Base-by-base conservation (phyloP, 2,888 invertebrate genomes). In the Tillus elongatus region DNA sequence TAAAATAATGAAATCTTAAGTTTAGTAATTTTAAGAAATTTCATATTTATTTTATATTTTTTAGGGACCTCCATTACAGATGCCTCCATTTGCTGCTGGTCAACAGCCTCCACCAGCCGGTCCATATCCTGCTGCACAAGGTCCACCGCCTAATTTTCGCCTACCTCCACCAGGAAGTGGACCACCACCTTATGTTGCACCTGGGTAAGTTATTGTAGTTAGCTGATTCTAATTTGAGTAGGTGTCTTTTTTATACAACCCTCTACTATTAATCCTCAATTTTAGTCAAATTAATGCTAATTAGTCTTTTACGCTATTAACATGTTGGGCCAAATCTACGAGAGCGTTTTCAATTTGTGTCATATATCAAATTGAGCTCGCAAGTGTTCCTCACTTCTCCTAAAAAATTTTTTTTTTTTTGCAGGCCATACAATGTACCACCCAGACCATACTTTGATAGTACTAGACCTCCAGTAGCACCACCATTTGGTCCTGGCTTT, bases 141-240 rank as follows among this genome's bases (percentile, higher is more conserved):
- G 61, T 6, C 60, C 61, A n/a, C 61, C 58, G 1, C 64, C 64
- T 1, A 64, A 63, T 43, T 66, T 59, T 41, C 46, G 66, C 16
- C 44, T 65, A 42, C 66, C 66, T 4, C 64, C 65, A n/a, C 63
- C 65, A 2, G 62, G 58, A 13, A 33, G 52, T 11, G 56, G 52
- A 11, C 54, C 57, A 15, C 56, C 58, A 14, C 58, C 61, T 16
- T 63, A 56, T 44, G 54, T 62, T 51, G 49, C 54, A 13, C 58
- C 57, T 32, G 60, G 62, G 64, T 64, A 54, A 52, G 51, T 46
- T 13, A 16, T 37, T 19, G 24, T 19, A 8, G n/a, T 19, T 19
- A 8, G n/a, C n/a, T n/a, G n/a, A n/a, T n/a, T n/a, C n/a, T n/a
- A n/a, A n/a, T n/a, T n/a, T n/a, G n/a, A n/a, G n/a, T n/a, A n/a